Evolutionary conservation across 2,797 vertebrate species (phyloP).

Genomic region (Rhinoraja longicauda): DNA sequence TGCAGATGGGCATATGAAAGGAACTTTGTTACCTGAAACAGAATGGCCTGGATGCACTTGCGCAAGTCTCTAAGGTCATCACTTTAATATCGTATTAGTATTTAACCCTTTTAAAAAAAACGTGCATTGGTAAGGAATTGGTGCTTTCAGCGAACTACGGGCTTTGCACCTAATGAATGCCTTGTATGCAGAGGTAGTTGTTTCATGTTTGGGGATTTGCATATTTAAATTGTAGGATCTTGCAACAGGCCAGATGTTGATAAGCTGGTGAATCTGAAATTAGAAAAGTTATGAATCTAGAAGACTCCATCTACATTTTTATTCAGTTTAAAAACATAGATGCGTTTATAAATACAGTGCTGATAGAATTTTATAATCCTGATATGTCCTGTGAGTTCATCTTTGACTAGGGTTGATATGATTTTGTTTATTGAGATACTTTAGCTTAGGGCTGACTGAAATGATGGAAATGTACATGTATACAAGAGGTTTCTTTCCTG

Average conservation of each 20-base stretch:
- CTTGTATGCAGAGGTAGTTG: neutral
- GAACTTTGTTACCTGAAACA: neutral
- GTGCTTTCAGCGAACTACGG: neutral
- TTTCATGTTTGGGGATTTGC: neutral
- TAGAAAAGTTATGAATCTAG: neutral
- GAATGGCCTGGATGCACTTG: neutral
- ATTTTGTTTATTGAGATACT: neutral
- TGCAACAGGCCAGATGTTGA: neutral
- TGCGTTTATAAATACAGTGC: neutral
- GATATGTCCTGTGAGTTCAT: neutral
- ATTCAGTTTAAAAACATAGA: neutral
- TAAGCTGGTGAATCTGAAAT: neutral
- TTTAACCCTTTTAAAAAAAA: neutral
- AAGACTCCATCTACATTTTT: no score
- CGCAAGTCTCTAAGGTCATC: neutral
- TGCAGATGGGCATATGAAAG: neutral
- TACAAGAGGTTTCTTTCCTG: neutral
- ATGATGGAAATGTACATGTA: neutral
- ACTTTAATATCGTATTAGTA: neutral
- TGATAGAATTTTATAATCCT: neutral
- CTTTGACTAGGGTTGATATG: neutral
- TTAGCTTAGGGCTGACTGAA: neutral
- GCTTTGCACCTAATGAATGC: neutral
- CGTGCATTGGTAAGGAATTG: neutral
- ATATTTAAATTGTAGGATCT: neutral